phyloP scores from a whole-genome alignment of 2,888 invertebrate species.

The Drosophila subsilvestris region DNA sequence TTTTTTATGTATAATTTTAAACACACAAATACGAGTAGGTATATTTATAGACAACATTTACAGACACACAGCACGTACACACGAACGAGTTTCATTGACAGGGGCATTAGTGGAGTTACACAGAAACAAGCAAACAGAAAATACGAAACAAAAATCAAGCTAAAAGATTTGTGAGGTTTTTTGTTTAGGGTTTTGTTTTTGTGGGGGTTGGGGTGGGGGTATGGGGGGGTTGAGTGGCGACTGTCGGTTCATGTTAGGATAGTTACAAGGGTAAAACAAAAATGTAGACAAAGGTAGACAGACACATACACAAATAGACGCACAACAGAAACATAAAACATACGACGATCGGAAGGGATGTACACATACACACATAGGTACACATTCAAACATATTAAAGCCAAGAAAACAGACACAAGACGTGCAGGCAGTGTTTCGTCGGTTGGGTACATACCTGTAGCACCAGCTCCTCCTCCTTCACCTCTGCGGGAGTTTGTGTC shows the following conservation, averaged over 20 bases:
- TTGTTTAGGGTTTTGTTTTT: conserved; percentile 1
- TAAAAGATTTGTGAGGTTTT: conserved; percentile 32
- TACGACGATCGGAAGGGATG: conserved; percentile 16
- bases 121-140: conserved; percentile 41
- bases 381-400: conserved; percentile 35
- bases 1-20: conserved; percentile 17
- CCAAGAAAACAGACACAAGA: conserved; percentile 42
- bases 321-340: conserved; percentile 31
- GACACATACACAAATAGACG: conserved; percentile 9
- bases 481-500: conserved; percentile 41
- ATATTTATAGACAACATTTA: conserved; percentile 20
- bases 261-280: conserved; percentile 53
- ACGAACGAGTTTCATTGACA: conserved; percentile 25
- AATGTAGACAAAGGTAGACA: conserved; percentile 37
- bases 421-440: conserved; percentile 49
- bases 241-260: conserved; percentile 52
- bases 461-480: conserved; percentile 45
- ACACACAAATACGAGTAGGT: conserved; percentile 9
- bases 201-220: too few species aligned
- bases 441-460: conserved; percentile 76
- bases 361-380: conserved; percentile 24
- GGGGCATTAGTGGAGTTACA: conserved; percentile 63
- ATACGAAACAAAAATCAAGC: conserved; percentile 49
- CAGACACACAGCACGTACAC: conserved; percentile 13
- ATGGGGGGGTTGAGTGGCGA: conserved; percentile 41